Evolutionary conservation across 2,113 vertebrate species (phyloP).

Genomic region (Pelvicachromis taeniatus): DNA sequence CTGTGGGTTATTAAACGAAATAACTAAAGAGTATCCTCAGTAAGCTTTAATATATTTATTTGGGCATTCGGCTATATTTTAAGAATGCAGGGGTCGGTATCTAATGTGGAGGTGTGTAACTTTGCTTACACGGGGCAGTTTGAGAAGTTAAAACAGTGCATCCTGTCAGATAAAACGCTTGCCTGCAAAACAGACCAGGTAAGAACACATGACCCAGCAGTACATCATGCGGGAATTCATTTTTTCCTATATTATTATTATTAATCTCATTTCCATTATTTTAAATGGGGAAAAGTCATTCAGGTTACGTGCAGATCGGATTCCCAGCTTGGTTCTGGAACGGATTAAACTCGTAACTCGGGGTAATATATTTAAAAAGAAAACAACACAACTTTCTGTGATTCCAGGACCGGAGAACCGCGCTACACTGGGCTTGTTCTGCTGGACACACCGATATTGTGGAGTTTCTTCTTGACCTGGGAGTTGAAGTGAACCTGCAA

Average conservation of each 20-base stretch:
- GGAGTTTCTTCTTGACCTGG: constrained; percentile 82
- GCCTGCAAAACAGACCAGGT: constrained; percentile 89
- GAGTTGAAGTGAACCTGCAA: constrained; percentile 83
- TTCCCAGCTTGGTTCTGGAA: too few species aligned
- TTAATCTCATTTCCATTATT: too few species aligned
- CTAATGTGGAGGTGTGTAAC: constrained; percentile 86
- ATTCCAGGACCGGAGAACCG: constrained; percentile 83
- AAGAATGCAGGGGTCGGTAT: constrained; percentile 82
- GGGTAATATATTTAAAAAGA: too few species aligned
- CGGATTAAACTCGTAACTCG: too few species aligned
- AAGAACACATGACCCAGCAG: neutral
- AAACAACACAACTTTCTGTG: neutral
- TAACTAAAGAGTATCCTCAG: neutral
- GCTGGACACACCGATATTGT: constrained; percentile 87
- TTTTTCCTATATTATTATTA: neutral
- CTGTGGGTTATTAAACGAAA: constrained; percentile 1
- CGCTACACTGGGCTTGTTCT: constrained; percentile 94
- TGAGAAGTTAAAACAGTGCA: constrained; percentile 77
- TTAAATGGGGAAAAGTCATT: too few species aligned
- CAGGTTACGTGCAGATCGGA: too few species aligned
- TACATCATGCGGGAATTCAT: neutral
- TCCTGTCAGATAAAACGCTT: constrained; percentile 79
- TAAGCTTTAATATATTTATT: neutral
- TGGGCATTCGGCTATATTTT: neutral
- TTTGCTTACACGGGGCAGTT: constrained; percentile 84